Evolutionary conservation across 1,140 invertebrate genomes (phyloP).

Genomic region (Apis laboriosa): DNA sequence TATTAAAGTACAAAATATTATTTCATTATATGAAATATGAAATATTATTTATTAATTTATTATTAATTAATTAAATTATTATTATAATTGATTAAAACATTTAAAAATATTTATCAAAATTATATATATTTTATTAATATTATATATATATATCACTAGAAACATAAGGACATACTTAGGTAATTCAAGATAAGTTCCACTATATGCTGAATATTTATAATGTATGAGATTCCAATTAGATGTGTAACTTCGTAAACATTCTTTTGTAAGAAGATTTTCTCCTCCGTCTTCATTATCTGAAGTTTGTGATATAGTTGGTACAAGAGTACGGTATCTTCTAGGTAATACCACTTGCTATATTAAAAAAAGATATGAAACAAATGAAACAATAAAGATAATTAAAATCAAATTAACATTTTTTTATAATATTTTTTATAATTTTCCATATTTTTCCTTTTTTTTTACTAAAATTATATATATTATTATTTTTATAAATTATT

Average conservation of each 20-base stretch:
- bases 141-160: background rate
- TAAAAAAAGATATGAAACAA: conserved; percentile 11
- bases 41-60: background rate
- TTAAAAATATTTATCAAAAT: background rate
- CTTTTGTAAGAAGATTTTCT: conserved; percentile 89
- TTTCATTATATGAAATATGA: background rate
- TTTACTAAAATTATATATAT: background rate
- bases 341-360: conserved; percentile 90
- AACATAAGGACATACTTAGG: conserved; percentile 85
- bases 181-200: conserved; percentile 91
- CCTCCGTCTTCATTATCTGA: conserved; percentile 71
- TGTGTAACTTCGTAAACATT: conserved; percentile 93
- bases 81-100: background rate
- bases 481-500: background rate
- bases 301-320: conserved; percentile 84
- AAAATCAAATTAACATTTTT: background rate
- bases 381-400: background rate
- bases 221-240: conserved; percentile 93
- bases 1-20: background rate
- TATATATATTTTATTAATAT: background rate
- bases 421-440: background rate
- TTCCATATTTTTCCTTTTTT: background rate
- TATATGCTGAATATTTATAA: conserved; percentile 93
- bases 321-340: conserved; percentile 88
- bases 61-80: no score